Evolutionary conservation across 1,140 invertebrate species (phyloP).

Genomic region (Amyelois transitella): DNA sequence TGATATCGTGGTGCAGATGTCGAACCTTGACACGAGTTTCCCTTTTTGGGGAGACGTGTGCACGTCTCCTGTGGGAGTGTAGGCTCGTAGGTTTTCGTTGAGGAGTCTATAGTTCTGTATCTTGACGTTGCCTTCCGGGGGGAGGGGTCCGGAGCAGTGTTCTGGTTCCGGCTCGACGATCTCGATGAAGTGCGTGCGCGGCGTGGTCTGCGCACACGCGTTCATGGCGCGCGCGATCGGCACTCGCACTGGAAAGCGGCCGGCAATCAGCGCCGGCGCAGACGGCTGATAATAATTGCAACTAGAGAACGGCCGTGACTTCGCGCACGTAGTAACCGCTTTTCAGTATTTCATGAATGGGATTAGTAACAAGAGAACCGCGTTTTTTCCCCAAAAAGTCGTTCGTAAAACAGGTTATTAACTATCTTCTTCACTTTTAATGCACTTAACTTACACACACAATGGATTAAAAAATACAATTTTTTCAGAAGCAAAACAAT

Average conservation of each 20-base stretch:
- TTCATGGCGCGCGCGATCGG: slow-evolving; percentile 20
- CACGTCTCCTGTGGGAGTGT: slow-evolving; percentile 53
- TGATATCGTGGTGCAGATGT: slow-evolving; percentile 44
- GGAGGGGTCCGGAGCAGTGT: slow-evolving; percentile 34
- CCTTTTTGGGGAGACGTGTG: slow-evolving; percentile 43
- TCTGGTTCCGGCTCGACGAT: slow-evolving; percentile 45
- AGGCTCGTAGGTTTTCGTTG: slow-evolving; percentile 44
- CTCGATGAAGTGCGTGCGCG: slow-evolving; percentile 33
- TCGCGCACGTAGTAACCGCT: background rate
- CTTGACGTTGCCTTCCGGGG: slow-evolving; percentile 54
- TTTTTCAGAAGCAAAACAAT: too few species aligned
- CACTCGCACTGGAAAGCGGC: slow-evolving; percentile 16
- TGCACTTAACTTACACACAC: too few species aligned
- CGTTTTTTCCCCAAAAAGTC: too few species aligned
- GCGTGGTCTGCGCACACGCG: slow-evolving; percentile 14
- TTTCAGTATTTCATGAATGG: background rate
- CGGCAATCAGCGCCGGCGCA: slow-evolving; percentile 2
- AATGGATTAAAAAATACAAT: too few species aligned
- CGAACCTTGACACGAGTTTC: slow-evolving; percentile 51
- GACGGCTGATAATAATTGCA: background rate
- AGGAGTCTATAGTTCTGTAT: slow-evolving; percentile 52
- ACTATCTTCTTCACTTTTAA: too few species aligned
- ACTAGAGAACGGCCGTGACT: background rate
- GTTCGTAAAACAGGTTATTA: too few species aligned
- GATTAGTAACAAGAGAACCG: too few species aligned